Percentiles rank a stretch among this genome's conserved stretches.
Evolutionary conservation across 2,113 vertebrate species (phyloP).

Genomic region (Nothoprocta pentlandii): DNA sequence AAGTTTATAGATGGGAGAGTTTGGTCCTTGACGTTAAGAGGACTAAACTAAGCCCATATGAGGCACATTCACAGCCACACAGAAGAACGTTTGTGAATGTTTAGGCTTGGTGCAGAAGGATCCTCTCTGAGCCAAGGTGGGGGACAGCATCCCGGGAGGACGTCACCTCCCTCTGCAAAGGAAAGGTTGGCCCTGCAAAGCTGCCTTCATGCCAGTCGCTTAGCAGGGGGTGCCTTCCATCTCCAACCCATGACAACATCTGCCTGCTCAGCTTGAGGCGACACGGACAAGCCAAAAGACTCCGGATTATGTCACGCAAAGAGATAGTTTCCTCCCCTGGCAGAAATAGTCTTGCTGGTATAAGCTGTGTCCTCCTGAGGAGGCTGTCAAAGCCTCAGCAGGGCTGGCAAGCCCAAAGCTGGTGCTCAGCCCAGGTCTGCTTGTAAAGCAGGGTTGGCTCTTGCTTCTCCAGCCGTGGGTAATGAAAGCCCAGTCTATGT

Average conservation of each 20-base stretch:
- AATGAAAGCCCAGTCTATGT: background rate
- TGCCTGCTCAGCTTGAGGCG: constrained; percentile 32
- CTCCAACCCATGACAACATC: background rate
- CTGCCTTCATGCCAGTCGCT: background rate
- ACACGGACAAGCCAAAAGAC: background rate
- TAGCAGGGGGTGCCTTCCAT: background rate
- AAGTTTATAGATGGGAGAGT: background rate
- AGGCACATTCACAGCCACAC: background rate
- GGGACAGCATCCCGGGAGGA: background rate
- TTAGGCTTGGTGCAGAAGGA: background rate
- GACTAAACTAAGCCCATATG: background rate
- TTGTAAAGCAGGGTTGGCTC: background rate
- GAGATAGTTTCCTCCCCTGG: constrained; percentile 30
- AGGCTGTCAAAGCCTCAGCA: background rate
- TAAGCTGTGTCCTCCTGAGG: constrained; percentile 6
- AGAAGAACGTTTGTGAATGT: background rate
- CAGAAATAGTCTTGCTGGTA: background rate
- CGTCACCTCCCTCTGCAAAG: background rate
- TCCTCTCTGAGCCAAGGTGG: background rate
- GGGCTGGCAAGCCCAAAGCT: constrained; percentile 5
- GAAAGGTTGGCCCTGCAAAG: background rate
- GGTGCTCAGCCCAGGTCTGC: background rate
- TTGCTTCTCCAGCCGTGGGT: background rate
- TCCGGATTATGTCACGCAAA: constrained; percentile 15
- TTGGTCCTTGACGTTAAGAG: background rate